phyloP scores from a whole-genome alignment of 2,888 invertebrate species.

The Odontocolon sp. region DNA sequence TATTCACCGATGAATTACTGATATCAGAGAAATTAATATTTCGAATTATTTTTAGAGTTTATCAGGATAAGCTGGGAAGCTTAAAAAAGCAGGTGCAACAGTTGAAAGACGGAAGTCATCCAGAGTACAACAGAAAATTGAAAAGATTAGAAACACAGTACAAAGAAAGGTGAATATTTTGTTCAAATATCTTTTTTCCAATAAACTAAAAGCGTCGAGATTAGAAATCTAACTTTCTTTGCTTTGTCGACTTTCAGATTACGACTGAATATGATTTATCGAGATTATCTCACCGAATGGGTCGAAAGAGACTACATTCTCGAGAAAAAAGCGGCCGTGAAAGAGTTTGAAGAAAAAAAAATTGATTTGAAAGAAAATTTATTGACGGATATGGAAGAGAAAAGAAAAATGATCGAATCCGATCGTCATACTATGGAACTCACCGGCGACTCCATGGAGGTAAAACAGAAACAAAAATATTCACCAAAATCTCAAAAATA shows the following conservation, averaged over 20 bases:
- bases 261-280: conserved; percentile 88
- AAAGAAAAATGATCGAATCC: conserved; percentile 92
- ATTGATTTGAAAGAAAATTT: conserved; percentile 94
- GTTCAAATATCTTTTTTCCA: background rate
- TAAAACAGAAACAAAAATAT: too few species aligned
- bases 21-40: too few species aligned
- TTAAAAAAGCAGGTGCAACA: conserved; percentile 95
- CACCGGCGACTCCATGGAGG: conserved; percentile 93
- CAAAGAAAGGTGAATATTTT: conserved; percentile 85
- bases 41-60: conserved; percentile 84
- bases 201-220: too few species aligned
- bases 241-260: too few species aligned
- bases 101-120: conserved; percentile 91
- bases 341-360: conserved; percentile 98
- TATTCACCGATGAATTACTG: too few species aligned
- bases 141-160: conserved; percentile 91
- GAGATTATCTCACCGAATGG: conserved; percentile 92
- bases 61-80: conserved; percentile 94
- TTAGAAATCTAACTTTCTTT: too few species aligned
- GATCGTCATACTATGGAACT: conserved; percentile 95
- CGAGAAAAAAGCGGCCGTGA: conserved; percentile 93
- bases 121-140: conserved; percentile 91
- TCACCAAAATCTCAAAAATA: too few species aligned
- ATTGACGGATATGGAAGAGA: conserved; percentile 95
- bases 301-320: conserved; percentile 93